Percentiles rank a stretch among this genome's conserved stretches.
These are phyloP conservation scores for Barypeithes pellucidus DNA, from an alignment of 2,888 invertebrate genomes.

Conservation along the genomic window DNA sequence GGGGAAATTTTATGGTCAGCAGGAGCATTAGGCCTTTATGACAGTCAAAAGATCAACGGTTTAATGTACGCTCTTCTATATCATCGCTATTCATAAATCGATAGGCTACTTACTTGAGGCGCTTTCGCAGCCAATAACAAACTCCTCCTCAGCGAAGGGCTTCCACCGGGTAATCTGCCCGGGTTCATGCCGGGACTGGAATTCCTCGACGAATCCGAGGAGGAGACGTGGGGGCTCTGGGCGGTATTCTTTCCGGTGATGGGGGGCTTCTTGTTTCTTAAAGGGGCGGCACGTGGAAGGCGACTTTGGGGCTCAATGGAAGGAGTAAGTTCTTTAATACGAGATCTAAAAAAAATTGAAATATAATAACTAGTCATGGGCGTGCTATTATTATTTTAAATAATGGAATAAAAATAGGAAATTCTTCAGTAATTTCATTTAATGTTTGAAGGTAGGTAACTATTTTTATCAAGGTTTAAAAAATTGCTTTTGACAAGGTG, in stretches of 20 bases:
- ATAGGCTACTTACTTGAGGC: constrained; percentile 68
- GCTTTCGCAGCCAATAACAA: constrained; percentile 73
- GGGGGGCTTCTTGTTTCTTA: constrained; percentile 66
- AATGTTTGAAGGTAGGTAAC: too few species aligned
- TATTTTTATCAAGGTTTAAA: too few species aligned
- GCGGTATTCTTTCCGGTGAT: constrained; percentile 57
- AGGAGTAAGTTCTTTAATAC: constrained; percentile 77
- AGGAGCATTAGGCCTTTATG: too few species aligned
- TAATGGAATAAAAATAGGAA: too few species aligned
- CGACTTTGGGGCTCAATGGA: constrained; percentile 66
- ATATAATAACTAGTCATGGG: too few species aligned
- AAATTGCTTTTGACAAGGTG: too few species aligned
- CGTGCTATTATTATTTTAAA: too few species aligned
- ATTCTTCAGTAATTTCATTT: too few species aligned
- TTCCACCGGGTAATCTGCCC: constrained; percentile 61
- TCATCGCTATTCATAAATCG: too few species aligned
- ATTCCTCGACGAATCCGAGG: constrained; percentile 78
- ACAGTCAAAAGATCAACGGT: too few species aligned
- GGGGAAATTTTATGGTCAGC: too few species aligned
- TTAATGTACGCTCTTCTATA: too few species aligned
- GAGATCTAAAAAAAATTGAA: constrained; percentile 70
- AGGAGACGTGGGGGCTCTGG: constrained; percentile 67
- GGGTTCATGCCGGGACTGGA: constrained; percentile 74
- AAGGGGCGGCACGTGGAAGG: constrained; percentile 62
- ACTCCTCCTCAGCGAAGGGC: constrained; percentile 72